Conservation (phyloP, 2,113 vertebrate species). For the Mola mola region DNA sequence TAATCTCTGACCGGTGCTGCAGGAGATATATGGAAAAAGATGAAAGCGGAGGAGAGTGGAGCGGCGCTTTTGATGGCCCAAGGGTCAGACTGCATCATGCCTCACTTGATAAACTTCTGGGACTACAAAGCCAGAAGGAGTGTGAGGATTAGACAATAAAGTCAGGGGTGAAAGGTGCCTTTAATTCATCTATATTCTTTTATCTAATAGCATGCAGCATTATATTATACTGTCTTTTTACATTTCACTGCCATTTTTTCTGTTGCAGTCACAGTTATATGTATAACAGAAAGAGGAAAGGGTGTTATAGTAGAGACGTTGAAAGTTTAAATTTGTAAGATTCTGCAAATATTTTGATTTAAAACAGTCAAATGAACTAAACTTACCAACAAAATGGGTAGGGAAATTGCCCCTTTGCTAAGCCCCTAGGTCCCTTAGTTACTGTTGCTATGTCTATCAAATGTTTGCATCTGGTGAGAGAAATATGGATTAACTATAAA, state of each 20-base stretch:
- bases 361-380: no score
- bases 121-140: slow-evolving; percentile 20
- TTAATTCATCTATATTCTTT: slow-evolving; percentile 25
- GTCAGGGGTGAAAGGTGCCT: slow-evolving; percentile 36
- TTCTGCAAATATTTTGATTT: no score
- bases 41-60: slow-evolving; percentile 43
- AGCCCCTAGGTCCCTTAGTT: no score
- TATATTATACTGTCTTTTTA: slow-evolving; percentile 19
- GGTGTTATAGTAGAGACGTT: no score
- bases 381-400: no score
- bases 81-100: slow-evolving; percentile 21
- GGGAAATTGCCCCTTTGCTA: no score
- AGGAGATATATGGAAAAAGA: slow-evolving; percentile 47
- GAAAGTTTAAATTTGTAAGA: no score
- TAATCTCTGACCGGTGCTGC: slow-evolving; percentile 50
- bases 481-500: no score
- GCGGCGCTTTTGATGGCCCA: slow-evolving; percentile 46
- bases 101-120: slow-evolving; percentile 55
- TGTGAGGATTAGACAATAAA: slow-evolving; percentile 33
- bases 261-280: slow-evolving; percentile 3
- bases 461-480: no score
- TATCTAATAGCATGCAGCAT: slow-evolving; percentile 44
- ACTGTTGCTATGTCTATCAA: no score
- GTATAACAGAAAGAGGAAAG: neutral
- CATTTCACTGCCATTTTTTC: neutral